Evolutionary conservation across 2,888 invertebrate genomes (phyloP).

Genomic region (Girardia tigrina): DNA sequence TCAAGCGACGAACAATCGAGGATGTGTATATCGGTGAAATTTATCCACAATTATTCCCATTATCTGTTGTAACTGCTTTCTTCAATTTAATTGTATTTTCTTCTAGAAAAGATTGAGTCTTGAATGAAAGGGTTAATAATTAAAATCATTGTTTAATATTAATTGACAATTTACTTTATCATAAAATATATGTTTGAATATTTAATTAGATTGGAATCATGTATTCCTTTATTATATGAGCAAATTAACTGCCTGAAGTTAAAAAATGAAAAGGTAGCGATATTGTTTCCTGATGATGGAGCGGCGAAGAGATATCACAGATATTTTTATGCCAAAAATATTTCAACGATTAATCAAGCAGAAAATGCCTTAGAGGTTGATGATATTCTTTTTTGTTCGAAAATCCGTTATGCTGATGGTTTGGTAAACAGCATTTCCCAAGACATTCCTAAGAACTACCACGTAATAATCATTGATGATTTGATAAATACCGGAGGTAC

Average conservation of each 20-base stretch:
- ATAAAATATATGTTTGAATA: no score
- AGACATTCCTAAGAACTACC: conserved; percentile 46
- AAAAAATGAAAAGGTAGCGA: conserved; percentile 39
- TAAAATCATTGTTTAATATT: no score
- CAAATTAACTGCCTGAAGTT: neutral
- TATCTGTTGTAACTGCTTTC: no score
- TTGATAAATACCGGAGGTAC: conserved; percentile 51
- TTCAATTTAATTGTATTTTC: no score
- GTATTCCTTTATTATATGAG: neutral
- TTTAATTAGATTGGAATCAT: neutral
- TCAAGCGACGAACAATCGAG: no score
- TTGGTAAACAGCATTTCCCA: conserved; percentile 48
- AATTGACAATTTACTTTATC: no score
- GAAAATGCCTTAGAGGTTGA: conserved; percentile 39
- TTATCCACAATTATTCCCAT: no score
- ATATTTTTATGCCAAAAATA: neutral
- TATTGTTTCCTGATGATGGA: conserved; percentile 51
- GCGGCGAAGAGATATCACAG: conserved; percentile 45
- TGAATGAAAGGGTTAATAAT: no score
- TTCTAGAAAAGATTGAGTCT: no score
- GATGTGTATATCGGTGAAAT: no score
- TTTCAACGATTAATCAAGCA: conserved; percentile 39
- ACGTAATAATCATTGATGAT: conserved; percentile 50
- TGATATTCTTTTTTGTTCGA: conserved; percentile 42
- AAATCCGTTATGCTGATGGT: conserved; percentile 44